These are phyloP conservation scores for Ricordea florida DNA, from an alignment of 92 coral and sea anemone genomes.

Conservation along the genomic window DNA sequence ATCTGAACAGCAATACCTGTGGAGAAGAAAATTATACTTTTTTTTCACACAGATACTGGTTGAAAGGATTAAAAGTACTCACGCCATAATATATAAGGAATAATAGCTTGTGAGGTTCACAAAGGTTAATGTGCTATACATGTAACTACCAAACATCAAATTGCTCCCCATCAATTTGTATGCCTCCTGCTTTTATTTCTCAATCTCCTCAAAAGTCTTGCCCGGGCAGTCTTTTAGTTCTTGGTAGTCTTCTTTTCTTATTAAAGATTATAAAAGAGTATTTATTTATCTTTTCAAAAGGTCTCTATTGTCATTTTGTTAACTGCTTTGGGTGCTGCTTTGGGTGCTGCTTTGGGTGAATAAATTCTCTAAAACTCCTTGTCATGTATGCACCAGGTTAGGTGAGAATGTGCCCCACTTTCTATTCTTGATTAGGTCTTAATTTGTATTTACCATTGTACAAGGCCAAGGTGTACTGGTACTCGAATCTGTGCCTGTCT, in stretches of 20 bases:
- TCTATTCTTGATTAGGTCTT: neutral
- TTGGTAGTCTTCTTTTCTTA: constrained; percentile 25
- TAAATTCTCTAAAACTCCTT: neutral
- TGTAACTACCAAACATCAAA: constrained; percentile 11
- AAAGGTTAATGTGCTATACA: too few species aligned
- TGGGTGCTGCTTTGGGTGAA: neutral
- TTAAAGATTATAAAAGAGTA: neutral
- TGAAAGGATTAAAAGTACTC: too few species aligned
- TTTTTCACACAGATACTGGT: too few species aligned
- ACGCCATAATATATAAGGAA: too few species aligned
- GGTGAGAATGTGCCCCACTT: neutral
- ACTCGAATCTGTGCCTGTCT: neutral
- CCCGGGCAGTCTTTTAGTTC: constrained; percentile 16
- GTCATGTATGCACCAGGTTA: neutral
- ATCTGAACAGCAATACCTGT: constrained; percentile 56
- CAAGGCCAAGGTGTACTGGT: constrained; percentile 25
- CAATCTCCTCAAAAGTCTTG: constrained; percentile 1
- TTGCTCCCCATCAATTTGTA: constrained; percentile 7
- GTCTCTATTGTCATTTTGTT: neutral
- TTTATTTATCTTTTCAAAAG: neutral
- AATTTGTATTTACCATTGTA: constrained; percentile 5
- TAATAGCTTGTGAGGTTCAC: too few species aligned
- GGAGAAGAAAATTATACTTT: neutral
- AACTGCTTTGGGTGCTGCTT: neutral
- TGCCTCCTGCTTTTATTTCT: neutral